Conservation (phyloP, 2,797 vertebrate species). For the Sebastes paucispinis region DNA sequence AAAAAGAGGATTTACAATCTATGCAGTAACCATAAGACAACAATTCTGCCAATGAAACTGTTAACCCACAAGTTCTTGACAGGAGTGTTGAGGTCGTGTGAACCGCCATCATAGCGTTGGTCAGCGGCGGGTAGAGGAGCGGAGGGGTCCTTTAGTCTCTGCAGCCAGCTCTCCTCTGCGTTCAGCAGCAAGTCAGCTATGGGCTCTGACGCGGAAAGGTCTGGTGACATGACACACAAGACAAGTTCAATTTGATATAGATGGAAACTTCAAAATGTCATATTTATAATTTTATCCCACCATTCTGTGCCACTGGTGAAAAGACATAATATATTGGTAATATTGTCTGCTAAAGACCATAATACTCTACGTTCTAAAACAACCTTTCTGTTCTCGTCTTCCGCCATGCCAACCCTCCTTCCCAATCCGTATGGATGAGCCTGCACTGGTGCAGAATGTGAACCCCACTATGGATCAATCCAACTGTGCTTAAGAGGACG, state of each 20-base stretch:
- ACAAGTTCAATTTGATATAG: background rate
- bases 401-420: background rate
- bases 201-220: slow-evolving; percentile 86
- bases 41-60: background rate
- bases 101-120: slow-evolving; percentile 85
- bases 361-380: background rate
- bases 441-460: slow-evolving; percentile 45
- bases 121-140: slow-evolving; percentile 76
- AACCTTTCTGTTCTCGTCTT: background rate
- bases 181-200: slow-evolving; percentile 89
- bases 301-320: background rate
- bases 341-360: background rate
- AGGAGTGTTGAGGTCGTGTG: slow-evolving; percentile 80
- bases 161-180: slow-evolving; percentile 88
- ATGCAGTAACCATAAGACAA: background rate
- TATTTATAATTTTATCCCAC: no score
- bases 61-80: slow-evolving; percentile 89
- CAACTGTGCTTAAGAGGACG: slow-evolving; percentile 59
- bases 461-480: slow-evolving; percentile 59
- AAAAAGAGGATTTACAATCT: background rate
- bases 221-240: slow-evolving; percentile 71
- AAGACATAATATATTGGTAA: background rate
- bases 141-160: slow-evolving; percentile 80
- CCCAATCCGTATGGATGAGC: slow-evolving; percentile 20
- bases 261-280: background rate